Conservation (phyloP, 1,140 invertebrate genomes). For the Zaprionus taronus region DNA sequence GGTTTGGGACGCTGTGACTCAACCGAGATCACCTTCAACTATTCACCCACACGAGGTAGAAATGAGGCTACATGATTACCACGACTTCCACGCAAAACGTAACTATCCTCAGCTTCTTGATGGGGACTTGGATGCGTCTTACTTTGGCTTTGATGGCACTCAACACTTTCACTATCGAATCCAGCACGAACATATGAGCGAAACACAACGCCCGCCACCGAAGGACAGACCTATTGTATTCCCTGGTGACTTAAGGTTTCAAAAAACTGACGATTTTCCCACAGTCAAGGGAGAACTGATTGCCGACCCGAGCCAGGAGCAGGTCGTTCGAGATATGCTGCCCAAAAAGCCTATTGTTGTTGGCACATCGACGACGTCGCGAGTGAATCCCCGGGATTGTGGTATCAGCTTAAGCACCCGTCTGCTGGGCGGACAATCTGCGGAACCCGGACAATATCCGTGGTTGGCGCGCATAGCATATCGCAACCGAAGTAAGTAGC, state of each 20-base stretch:
- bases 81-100: slow-evolving; percentile 53
- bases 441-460: slow-evolving; percentile 87
- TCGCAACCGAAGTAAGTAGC: slow-evolving; percentile 69
- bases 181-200: slow-evolving; percentile 33
- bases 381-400: slow-evolving; percentile 82
- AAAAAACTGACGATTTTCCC: background rate
- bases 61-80: slow-evolving; percentile 52
- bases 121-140: slow-evolving; percentile 45
- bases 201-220: slow-evolving; percentile 32
- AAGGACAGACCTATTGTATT: slow-evolving; percentile 66
- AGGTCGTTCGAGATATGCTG: background rate
- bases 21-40: background rate
- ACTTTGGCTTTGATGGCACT: slow-evolving; percentile 21
- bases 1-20: slow-evolving; percentile 47
- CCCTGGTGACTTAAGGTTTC: slow-evolving; percentile 68
- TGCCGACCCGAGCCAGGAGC: slow-evolving; percentile 19
- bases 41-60: slow-evolving; percentile 24
- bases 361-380: background rate
- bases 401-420: slow-evolving; percentile 86
- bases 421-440: slow-evolving; percentile 88
- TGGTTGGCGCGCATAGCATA: slow-evolving; percentile 90
- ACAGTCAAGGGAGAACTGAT: slow-evolving; percentile 4
- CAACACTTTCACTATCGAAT: slow-evolving; percentile 59
- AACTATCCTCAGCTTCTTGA: slow-evolving; percentile 62
- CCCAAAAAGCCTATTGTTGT: background rate